Evolutionary conservation across 2,113 vertebrate genomes (phyloP).

Genomic region (Pithys albifrons): DNA sequence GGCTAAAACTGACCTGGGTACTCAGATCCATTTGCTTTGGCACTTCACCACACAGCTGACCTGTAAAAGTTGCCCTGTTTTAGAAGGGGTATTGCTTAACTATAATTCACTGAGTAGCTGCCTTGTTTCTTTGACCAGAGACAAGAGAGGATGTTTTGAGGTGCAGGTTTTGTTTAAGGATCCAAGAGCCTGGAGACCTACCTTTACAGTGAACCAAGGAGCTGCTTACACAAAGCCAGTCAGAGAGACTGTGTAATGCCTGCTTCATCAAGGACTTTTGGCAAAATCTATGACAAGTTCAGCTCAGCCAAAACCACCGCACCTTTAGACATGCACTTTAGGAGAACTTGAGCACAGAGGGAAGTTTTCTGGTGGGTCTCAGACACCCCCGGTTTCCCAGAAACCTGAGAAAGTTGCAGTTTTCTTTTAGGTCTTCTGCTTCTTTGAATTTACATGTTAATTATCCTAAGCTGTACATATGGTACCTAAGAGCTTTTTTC

Average conservation of each 20-base stretch:
- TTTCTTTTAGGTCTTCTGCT: neutral
- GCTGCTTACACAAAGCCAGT: neutral
- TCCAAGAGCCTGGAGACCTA: neutral
- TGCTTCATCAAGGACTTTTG: conserved; percentile 53
- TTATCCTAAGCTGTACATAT: neutral
- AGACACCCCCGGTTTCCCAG: neutral
- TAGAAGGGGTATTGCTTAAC: neutral
- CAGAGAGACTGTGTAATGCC: conserved; percentile 42
- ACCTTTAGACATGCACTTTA: neutral
- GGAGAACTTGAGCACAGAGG: neutral
- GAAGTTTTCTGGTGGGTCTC: conserved; percentile 1
- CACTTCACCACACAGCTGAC: neutral
- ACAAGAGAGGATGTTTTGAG: neutral
- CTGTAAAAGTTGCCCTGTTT: neutral
- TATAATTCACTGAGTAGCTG: neutral
- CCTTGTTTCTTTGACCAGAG: neutral
- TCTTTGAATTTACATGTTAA: neutral
- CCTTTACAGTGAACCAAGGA: neutral
- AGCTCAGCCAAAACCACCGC: conserved; percentile 2
- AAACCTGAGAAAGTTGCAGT: neutral
- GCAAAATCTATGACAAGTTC: conserved; percentile 35
- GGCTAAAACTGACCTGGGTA: neutral
- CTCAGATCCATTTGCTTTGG: neutral
- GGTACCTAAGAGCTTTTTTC: neutral
- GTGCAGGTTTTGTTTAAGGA: neutral